Percentiles rank a stretch among this genome's conserved stretches.
These are phyloP conservation scores for Solenopsis fugax DNA, from an alignment of 1,140 invertebrate species.

Conservation along the genomic window DNA sequence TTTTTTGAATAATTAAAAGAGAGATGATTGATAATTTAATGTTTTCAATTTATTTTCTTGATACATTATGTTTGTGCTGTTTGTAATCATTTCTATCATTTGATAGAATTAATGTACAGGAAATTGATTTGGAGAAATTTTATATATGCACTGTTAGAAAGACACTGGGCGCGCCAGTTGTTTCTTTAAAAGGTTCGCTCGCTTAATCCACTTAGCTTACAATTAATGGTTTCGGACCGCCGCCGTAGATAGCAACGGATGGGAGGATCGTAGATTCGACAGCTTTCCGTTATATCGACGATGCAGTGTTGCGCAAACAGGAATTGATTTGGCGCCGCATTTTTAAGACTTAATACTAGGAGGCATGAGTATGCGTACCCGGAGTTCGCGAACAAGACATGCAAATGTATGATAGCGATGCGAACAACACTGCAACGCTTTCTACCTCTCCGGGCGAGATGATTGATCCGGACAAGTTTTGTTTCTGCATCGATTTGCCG, in stretches of 20 bases:
- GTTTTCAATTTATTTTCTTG: not conserved
- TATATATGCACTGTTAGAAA: not conserved
- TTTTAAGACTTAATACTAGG: slow-evolving; percentile 43
- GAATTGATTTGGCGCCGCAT: slow-evolving; percentile 29
- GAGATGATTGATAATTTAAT: not conserved
- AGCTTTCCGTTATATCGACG: slow-evolving; percentile 44
- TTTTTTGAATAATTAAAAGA: not conserved
- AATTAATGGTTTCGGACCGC: slow-evolving; percentile 4
- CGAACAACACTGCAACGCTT: slow-evolving; percentile 52
- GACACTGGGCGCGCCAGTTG: not conserved
- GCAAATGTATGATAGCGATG: slow-evolving; percentile 64
- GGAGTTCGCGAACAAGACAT: slow-evolving; percentile 28
- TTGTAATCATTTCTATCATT: not conserved
- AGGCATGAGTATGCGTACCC: not conserved
- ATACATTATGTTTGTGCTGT: not conserved
- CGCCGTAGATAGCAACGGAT: slow-evolving; percentile 42
- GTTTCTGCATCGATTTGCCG: slow-evolving; percentile 29
- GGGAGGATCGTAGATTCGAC: slow-evolving; percentile 51
- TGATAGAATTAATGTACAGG: not conserved
- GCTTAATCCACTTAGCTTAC: slow-evolving; percentile 26
- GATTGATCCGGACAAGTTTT: slow-evolving; percentile 59
- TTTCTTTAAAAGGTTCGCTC: slow-evolving; percentile 37
- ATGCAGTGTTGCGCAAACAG: not conserved
- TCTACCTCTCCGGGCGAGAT: slow-evolving; percentile 51
- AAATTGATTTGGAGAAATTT: not conserved